Base-by-base conservation (phyloP, 2,797 vertebrate species). In the Okamejei kenojei region DNA sequence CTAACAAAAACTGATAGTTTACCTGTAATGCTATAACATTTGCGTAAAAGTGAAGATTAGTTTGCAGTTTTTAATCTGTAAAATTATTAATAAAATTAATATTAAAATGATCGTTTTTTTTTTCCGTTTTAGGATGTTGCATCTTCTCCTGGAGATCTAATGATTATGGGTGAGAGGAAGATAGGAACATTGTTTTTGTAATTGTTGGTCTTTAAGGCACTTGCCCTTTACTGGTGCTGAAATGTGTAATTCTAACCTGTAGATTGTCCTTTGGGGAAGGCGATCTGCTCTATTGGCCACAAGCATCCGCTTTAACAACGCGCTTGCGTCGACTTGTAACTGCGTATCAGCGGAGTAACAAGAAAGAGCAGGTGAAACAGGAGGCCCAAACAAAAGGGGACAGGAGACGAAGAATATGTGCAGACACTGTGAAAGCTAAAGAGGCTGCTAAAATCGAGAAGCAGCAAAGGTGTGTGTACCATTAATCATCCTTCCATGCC, bases 371-470 rank as follows among this genome's bases (percentile, higher is more conserved):
- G 95, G 97, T 97, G 94, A 97, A 98, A 93, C 98, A 98, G 93
- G 90, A 92, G 58, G 90, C 90, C 71, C 71, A 92, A 92, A 92
- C 90, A 17, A 92, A 92, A 76, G 90, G 90, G 45, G 90, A 92
- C 73, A 92, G 29, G 38, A 92, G 90, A n/a, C 21, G 71, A 19
- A 71, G 90, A 54, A 38, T 76, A 26, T 92, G 90, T 93, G 97
- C 96, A 68, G 98, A 99, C 95, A 96, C 96, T 79, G 95, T 99
- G 93, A 99, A 98, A 94, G 98, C 98, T 88, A 99, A 99, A 96
- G 98, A 99, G 95, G 99, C 97, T 93, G 99, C 99, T 90, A 99
- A 99, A 95, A 98, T 99, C 94, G 98, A 99, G 96, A 97, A 98
- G 65, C 99, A 99, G 90, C 99, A 99, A 96, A 98, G 98, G 99